Conservation (phyloP, 1,140 invertebrate genomes). For the Drosophila seguyi region DNA sequence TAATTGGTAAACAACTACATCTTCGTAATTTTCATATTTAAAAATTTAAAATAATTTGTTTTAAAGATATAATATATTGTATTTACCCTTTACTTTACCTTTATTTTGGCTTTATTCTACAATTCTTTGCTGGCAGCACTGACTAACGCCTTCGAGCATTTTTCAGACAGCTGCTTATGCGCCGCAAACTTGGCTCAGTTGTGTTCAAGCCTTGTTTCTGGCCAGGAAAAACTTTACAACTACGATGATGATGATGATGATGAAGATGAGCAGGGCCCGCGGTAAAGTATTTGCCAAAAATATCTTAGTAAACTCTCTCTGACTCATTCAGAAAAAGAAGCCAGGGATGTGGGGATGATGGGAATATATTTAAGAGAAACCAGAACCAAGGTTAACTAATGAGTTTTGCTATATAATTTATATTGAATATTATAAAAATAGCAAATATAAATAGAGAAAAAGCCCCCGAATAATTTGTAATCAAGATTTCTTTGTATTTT, state of each 20-base stretch:
- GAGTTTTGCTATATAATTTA: neutral
- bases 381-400: neutral
- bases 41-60: no score
- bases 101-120: neutral
- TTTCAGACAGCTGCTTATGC: constrained; percentile 28
- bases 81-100: neutral
- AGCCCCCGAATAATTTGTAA: neutral
- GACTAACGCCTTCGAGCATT: neutral
- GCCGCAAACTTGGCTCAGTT: constrained; percentile 33
- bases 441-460: neutral
- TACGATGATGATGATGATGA: constrained; percentile 13
- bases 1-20: no score
- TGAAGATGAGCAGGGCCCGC: constrained; percentile 4
- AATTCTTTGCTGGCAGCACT: neutral
- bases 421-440: no score
- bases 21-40: no score
- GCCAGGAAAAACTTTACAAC: constrained; percentile 30
- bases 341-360: neutral
- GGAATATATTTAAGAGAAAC: neutral
- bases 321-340: neutral
- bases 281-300: constrained; percentile 46
- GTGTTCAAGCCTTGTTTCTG: constrained; percentile 44
- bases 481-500: neutral
- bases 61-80: no score
- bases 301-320: constrained; percentile 28